Evolutionary conservation across 2,797 vertebrate genomes (phyloP), one percentile per base, ranked within the genome.

Genomic region (Columba guinea): DNA sequence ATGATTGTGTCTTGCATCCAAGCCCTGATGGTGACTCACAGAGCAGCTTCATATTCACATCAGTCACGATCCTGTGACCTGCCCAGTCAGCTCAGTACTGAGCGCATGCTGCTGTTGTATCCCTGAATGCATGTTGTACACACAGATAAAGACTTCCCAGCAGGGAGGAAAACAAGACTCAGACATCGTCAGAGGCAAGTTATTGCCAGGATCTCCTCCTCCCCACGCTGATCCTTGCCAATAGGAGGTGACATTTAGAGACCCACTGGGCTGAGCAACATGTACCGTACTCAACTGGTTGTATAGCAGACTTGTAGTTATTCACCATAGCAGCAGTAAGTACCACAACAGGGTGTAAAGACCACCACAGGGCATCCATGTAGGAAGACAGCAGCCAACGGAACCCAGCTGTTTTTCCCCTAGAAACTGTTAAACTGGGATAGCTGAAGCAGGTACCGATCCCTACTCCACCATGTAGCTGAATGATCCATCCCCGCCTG

Each of bases 271-370:
- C 82, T 73, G 51, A 60, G 13, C 34, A 75, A 8, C 65, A 39
- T 5, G 0, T 7, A 6, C 46, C 1, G 0, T 21, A 6, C 48
- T 58, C 74, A 44, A 2, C 28, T 51, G 67, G 14, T 56, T 22
- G 7, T 27, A 39, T 16, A 46, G 2, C 51, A 73, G 55, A 53
- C 41, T 55, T 63, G 46, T 17, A 58, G 34, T 48, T 62, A 12
- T 10, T 87, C 80, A 19, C 15, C 8, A 11, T 9, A 71, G 58
- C 64, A 80, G 30, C 78, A 70, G 3, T 12, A 52, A 39, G 35
- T 58, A 59, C 37, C 79, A 17, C 6, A 5, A n/a, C 2, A 0
- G 16, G 10, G 3, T 3, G 4, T 34, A 27, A 74, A 73, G 55
- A 37, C 21, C 48, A 15, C 62, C 63, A 27, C 34, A 73, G 13